Conservation (phyloP, 30 jellyfish, hydroid and myxozoan genomes). For the Aurelia sp. region DNA sequence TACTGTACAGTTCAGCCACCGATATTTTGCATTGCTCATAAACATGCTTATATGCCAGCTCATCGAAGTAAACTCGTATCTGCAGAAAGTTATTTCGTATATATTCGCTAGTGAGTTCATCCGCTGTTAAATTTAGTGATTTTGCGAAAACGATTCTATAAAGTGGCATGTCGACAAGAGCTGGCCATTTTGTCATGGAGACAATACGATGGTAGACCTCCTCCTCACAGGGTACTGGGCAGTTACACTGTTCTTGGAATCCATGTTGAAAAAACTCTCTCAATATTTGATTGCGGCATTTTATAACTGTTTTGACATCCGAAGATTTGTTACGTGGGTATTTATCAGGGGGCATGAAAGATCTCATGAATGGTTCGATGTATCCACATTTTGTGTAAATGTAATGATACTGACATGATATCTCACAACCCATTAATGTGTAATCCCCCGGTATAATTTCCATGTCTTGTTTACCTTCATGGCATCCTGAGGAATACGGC, state of each 20-base stretch:
- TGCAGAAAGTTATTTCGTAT: constrained; percentile 47
- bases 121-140: constrained; percentile 24
- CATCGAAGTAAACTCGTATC: constrained; percentile 60
- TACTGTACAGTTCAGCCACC: constrained; percentile 44
- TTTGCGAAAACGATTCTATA: constrained; percentile 38
- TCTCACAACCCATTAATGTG: constrained; percentile 72
- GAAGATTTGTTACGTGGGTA: constrained; percentile 45
- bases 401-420: constrained; percentile 60
- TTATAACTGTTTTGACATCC: constrained; percentile 14
- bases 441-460: constrained; percentile 72
- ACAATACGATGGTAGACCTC: constrained; percentile 67
- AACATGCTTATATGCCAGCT: constrained; percentile 46
- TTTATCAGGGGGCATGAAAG: constrained; percentile 59
- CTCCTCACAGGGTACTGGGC: constrained; percentile 79
- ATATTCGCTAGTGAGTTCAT: neutral
- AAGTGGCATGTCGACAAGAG: constrained; percentile 50
- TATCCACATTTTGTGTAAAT: constrained; percentile 66
- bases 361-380: constrained; percentile 64
- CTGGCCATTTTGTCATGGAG: constrained; percentile 74
- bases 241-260: constrained; percentile 63
- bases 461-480: constrained; percentile 28
- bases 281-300: constrained; percentile 38
- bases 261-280: constrained; percentile 23
- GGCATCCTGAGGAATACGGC: constrained; percentile 73
- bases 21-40: constrained; percentile 56